A percentile compares a stretch with the other conserved stretches of the same genome.
Evolutionary conservation across 2,797 vertebrate species (phyloP).

Genomic region (Sebastes kiyomatsui): DNA sequence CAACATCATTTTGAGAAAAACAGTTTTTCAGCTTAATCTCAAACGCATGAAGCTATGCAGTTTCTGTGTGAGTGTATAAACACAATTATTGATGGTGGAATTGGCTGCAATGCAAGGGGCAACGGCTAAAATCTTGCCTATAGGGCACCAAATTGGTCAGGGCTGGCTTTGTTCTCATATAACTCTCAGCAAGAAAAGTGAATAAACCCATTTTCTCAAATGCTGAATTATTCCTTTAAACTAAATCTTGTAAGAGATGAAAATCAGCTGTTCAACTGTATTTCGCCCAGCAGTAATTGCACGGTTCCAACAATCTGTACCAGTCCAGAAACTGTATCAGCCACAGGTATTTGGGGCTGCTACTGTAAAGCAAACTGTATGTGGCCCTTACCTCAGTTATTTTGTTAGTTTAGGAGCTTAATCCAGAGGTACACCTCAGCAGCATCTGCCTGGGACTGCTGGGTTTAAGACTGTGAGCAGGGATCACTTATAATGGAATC

Average conservation of each 20-base stretch:
- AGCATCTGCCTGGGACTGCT: conserved; percentile 62
- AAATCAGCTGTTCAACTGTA: background rate
- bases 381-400: conserved; percentile 56
- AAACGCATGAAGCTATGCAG: background rate
- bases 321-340: conserved; percentile 25
- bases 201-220: background rate
- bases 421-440: conserved; percentile 70
- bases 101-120: background rate
- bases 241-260: background rate
- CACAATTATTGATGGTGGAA: background rate
- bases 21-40: background rate
- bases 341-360: conserved; percentile 30
- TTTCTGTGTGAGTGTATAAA: background rate
- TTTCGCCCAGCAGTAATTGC: conserved; percentile 1
- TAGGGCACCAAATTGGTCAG: background rate
- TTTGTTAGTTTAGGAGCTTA: conserved; percentile 78
- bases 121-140: background rate
- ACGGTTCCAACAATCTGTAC: background rate
- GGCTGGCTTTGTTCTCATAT: background rate
- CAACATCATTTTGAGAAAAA: background rate
- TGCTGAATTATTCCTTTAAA: background rate
- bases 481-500: conserved; percentile 81
- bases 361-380: conserved; percentile 54
- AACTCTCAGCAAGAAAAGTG: background rate
- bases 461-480: conserved; percentile 69